Evolutionary conservation across 30 jellyfish, hydroid and myxozoan species (phyloP), one percentile per base, ranked within the genome.

Genomic region (Turritopsis rubra): DNA sequence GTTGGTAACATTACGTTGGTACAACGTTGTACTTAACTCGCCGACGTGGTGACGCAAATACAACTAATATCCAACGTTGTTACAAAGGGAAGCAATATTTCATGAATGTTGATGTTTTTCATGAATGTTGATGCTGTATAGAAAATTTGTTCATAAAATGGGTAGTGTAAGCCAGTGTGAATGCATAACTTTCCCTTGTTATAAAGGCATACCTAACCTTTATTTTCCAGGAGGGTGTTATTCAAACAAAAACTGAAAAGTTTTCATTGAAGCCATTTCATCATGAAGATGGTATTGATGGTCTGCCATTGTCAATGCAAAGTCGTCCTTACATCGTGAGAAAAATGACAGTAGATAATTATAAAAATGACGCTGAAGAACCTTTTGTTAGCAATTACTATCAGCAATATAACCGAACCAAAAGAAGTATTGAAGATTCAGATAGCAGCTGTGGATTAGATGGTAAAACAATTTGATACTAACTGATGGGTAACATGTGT

Each of bases 211-310:
- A n/a, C n/a, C n/a, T 7, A 21, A 53, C 8, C 26, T 27, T 66
- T 70, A 52, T 16, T 66, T 82, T 52, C 8, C n/a, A 52, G 84
- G 31, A 79, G 76, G 93, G 75, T 8, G 75, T 76, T 21, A 52
- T 85, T 24, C 89, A 77, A 31, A 85, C 92, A 19, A 68, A 52
- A 5, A 52, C 54, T 1, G 85, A 73, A 18, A 85, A 75, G 66
- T 76, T 28, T 52, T 65, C 74, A 22, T 18, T 85, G 24, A 66
- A 70, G 17, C 92, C 92, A 16, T 24, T 84, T 23, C 26, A n/a
- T 7, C 75, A 79, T 21, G 28, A 53, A n/a, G 54, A 28, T 17
- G 71, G 31, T 0, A n/a, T 53, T 30, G 74, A n/a, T 25, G 28
- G 68, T n/a, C 9, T 28, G 23, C 29, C 53, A 9, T 29, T 70